A percentile compares a stretch with the other conserved stretches of the same genome.
phyloP scores from a whole-genome alignment of 1,140 invertebrate genomes.

The Drosophila bocki region DNA sequence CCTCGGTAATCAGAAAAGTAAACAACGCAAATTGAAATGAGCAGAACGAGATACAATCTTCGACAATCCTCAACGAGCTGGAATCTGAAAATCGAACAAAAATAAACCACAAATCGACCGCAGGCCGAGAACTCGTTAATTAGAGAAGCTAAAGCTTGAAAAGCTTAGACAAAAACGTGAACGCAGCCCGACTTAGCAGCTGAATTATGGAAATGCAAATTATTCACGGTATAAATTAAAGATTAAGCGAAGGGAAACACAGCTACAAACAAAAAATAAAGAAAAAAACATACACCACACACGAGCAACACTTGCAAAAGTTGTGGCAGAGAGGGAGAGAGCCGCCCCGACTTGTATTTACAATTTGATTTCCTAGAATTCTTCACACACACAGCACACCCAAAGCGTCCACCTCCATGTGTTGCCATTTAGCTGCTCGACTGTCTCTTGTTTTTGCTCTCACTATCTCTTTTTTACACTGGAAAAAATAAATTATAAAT shows the following conservation, averaged over 20 bases:
- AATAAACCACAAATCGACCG: conserved; percentile 27
- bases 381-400: conserved; percentile 19
- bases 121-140: conserved; percentile 60
- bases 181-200: conserved; percentile 27
- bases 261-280: conserved; percentile 38
- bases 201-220: conserved; percentile 55
- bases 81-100: conserved; percentile 26
- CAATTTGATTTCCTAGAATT: conserved; percentile 74
- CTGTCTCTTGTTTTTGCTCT: conserved; percentile 24
- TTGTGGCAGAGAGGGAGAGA: conserved; percentile 42
- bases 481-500: background rate
- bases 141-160: conserved; percentile 47
- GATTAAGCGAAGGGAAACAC: conserved; percentile 51
- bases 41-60: conserved; percentile 52
- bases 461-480: conserved; percentile 22
- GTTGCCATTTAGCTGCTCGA: conserved; percentile 24
- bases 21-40: conserved; percentile 51
- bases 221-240: conserved; percentile 70
- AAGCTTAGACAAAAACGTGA: conserved; percentile 48
- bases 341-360: conserved; percentile 55
- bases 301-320: conserved; percentile 1
- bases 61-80: conserved; percentile 26
- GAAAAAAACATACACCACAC: background rate
- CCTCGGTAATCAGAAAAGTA: conserved; percentile 54
- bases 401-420: conserved; percentile 28